A percentile compares a stretch with the other conserved stretches of the same genome.
phyloP scores from a whole-genome alignment of 2,797 vertebrate species.

The Rhinichthys osculus region DNA sequence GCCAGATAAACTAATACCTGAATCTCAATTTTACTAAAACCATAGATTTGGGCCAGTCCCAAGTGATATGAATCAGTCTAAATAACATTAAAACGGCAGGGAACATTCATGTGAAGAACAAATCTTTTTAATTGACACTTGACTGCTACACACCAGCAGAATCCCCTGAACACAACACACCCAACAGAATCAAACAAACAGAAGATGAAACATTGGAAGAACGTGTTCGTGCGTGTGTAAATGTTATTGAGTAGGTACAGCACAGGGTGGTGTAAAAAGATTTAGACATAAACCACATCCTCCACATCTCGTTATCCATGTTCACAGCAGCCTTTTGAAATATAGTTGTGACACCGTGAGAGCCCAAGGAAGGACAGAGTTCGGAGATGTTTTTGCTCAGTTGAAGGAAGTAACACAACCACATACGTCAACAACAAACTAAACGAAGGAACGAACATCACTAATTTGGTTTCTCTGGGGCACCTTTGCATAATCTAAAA shows the following conservation, averaged over 20 bases:
- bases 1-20: background rate
- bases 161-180: background rate
- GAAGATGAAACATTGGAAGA: background rate
- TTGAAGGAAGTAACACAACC: conserved; percentile 44
- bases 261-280: conserved; percentile 25
- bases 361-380: background rate
- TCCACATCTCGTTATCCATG: conserved; percentile 35
- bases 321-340: conserved; percentile 44
- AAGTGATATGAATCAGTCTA: conserved; percentile 1
- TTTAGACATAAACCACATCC: conserved; percentile 43
- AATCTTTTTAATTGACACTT: background rate
- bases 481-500: conserved; percentile 6
- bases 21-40: background rate
- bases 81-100: background rate
- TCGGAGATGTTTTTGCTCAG: conserved; percentile 26
- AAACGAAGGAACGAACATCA: conserved; percentile 5
- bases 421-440: conserved; percentile 23
- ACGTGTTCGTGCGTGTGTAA: background rate
- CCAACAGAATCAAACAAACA: conserved; percentile 11
- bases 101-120: background rate
- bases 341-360: conserved; percentile 35
- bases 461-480: background rate
- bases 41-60: background rate
- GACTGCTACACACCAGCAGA: conserved; percentile 1
- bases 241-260: conserved; percentile 25